Evolutionary conservation across 2,113 vertebrate genomes (phyloP).

Genomic region (Octodon degus): DNA sequence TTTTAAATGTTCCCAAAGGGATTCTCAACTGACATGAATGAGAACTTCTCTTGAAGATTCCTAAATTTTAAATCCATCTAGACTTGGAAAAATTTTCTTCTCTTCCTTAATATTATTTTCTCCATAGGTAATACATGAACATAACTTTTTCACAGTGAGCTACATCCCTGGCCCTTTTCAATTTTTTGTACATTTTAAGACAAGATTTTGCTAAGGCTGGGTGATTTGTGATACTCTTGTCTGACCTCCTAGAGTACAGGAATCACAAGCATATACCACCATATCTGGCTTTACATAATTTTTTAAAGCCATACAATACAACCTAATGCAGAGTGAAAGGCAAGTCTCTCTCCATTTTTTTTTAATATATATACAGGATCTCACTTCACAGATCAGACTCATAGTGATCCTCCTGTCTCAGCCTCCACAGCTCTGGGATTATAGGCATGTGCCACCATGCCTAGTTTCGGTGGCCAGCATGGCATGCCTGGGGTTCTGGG

Average conservation of each 20-base stretch:
- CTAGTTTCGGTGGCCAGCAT: too few species aligned
- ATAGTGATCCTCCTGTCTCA: too few species aligned
- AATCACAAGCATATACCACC: background rate
- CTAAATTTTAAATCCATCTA: background rate
- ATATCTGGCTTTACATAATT: background rate
- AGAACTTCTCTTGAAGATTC: background rate
- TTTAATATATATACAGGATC: background rate
- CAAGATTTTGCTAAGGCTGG: background rate
- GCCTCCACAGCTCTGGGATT: too few species aligned
- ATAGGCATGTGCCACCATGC: too few species aligned
- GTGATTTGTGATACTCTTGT: background rate
- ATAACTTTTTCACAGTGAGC: background rate
- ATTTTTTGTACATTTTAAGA: background rate
- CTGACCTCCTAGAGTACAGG: background rate
- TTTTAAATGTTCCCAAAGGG: background rate
- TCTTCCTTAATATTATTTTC: background rate
- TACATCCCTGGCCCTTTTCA: background rate
- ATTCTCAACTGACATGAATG: background rate
- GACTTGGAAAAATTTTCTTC: background rate
- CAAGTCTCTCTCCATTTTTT: background rate
- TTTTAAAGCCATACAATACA: conserved; percentile 4
- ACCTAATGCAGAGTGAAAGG: background rate
- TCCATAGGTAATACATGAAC: background rate
- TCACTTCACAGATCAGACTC: too few species aligned
- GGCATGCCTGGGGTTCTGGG: too few species aligned